These are phyloP conservation scores for Varanus salvator DNA, from an alignment of 2,113 vertebrate species.

Conservation along the genomic window DNA sequence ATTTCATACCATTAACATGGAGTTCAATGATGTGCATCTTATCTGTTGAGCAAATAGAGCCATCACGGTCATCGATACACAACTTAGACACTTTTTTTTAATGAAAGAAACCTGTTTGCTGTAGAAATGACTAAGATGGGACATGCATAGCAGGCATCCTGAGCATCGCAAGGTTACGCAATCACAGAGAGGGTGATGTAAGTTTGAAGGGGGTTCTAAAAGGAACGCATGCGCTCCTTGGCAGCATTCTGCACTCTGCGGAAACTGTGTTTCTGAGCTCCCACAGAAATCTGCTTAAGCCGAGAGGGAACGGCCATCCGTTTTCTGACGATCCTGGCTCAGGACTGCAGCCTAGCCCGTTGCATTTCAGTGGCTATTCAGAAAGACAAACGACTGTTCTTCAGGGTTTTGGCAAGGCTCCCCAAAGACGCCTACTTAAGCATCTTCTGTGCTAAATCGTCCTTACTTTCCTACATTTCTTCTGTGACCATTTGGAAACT, in stretches of 20 bases:
- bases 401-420: not conserved
- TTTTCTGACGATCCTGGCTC: not conserved
- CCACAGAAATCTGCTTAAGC: not conserved
- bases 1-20: conserved; percentile 63
- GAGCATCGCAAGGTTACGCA: not conserved
- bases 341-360: not conserved
- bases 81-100: conserved; percentile 43
- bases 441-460: not conserved
- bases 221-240: not conserved
- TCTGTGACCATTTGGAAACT: not conserved
- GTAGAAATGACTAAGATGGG: conserved; percentile 35
- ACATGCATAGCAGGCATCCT: conserved; percentile 1
- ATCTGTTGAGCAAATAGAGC: conserved; percentile 61
- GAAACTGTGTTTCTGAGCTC: not conserved
- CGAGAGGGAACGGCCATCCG: no score
- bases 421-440: not conserved
- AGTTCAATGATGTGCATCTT: conserved; percentile 40
- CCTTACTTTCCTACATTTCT: not conserved
- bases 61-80: conserved; percentile 50
- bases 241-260: no score
- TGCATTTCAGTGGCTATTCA: not conserved
- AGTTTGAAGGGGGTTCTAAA: not conserved
- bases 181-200: not conserved
- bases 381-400: not conserved
- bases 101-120: conserved; percentile 8